Conservation (phyloP, 2,888 invertebrate genomes). For the Nematopogon swammerdamellus region DNA sequence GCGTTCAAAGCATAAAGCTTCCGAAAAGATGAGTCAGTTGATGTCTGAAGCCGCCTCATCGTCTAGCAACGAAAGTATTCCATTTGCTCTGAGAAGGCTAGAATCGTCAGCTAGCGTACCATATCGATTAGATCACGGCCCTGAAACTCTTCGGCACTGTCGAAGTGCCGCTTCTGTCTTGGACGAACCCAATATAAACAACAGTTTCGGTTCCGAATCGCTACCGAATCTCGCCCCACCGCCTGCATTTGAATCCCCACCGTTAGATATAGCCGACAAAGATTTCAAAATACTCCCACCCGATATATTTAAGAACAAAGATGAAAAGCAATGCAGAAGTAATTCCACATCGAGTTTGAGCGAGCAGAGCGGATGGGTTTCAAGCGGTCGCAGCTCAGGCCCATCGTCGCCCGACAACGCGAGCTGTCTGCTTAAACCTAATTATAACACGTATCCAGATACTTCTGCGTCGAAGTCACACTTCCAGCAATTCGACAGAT, state of each 20-base stretch:
- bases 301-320: conserved; percentile 45
- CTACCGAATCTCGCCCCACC: conserved; percentile 68
- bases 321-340: conserved; percentile 38
- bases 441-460: conserved; percentile 31
- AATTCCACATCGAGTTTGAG: conserved; percentile 67
- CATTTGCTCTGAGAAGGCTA: conserved; percentile 43
- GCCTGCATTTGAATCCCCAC: conserved; percentile 56
- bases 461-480: conserved; percentile 21
- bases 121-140: conserved; percentile 54
- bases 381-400: conserved; percentile 67
- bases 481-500: background rate
- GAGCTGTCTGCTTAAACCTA: conserved; percentile 51
- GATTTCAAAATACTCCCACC: conserved; percentile 51
- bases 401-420: conserved; percentile 60
- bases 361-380: conserved; percentile 87
- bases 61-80: conserved; percentile 57
- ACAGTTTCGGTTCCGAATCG: conserved; percentile 63
- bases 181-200: conserved; percentile 53
- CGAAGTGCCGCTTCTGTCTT: conserved; percentile 55
- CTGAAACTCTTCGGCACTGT: conserved; percentile 50
- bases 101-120: conserved; percentile 64
- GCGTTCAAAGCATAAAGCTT: conserved; percentile 43
- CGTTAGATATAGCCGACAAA: conserved; percentile 46
- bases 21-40: conserved; percentile 50
- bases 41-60: conserved; percentile 59